A percentile compares a stretch with the other conserved stretches of the same genome.
These are phyloP conservation scores for Caenorhabditis sinica DNA, from an alignment of 2,888 invertebrate genomes.

Conservation along the genomic window DNA sequence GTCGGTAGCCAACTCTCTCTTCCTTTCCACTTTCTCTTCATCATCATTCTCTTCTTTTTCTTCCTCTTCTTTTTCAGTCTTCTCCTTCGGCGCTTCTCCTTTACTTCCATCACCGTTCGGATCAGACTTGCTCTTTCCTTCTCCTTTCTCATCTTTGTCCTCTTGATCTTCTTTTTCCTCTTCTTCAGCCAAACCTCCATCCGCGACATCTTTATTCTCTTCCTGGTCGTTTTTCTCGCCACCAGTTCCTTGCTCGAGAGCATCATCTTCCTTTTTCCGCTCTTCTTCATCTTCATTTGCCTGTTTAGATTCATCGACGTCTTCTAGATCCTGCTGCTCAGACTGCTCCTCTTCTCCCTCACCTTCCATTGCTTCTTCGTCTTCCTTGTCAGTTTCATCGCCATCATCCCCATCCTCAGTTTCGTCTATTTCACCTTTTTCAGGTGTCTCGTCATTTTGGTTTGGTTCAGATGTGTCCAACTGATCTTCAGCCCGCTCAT, in stretches of 20 bases:
- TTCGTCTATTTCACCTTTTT: constrained; percentile 86
- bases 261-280: constrained; percentile 67
- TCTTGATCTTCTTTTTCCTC: constrained; percentile 69
- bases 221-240: constrained; percentile 70
- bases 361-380: constrained; percentile 65
- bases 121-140: constrained; percentile 71
- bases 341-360: constrained; percentile 63
- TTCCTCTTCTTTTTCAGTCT: constrained; percentile 50
- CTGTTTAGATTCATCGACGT: constrained; percentile 50
- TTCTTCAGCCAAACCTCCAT: constrained; percentile 66
- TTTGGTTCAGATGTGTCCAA: constrained; percentile 80
- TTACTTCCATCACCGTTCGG: constrained; percentile 81
- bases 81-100: constrained; percentile 64
- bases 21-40: constrained; percentile 54
- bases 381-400: constrained; percentile 71
- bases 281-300: constrained; percentile 52
- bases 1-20: constrained; percentile 62
- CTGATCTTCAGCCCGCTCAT: constrained; percentile 82
- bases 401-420: constrained; percentile 83
- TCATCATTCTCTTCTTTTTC: constrained; percentile 60
- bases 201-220: constrained; percentile 68
- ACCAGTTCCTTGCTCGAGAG: constrained; percentile 64
- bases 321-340: constrained; percentile 45
- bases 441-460: constrained; percentile 47
- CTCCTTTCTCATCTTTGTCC: constrained; percentile 68